Evolutionary conservation across 2,888 invertebrate genomes (phyloP).

Genomic region (Stenoptilia bipunctidactyla): DNA sequence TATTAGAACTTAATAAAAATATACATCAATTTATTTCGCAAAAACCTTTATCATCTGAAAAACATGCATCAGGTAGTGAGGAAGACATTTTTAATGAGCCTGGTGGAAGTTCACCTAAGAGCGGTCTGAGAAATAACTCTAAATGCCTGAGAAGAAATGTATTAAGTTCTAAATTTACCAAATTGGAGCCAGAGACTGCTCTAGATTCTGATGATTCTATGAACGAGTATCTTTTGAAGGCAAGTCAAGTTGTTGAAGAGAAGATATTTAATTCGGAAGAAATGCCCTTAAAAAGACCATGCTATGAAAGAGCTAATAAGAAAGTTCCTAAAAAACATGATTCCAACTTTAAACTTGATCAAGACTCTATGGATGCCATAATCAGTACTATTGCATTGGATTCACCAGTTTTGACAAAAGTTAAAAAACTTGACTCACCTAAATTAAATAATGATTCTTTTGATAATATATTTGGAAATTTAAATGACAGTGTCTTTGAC

Average conservation of each 20-base stretch:
- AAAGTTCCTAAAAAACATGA: slow-evolving; percentile 15
- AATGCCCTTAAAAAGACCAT: slow-evolving; percentile 15
- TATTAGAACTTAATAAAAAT: slow-evolving; percentile 56
- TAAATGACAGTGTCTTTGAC: slow-evolving; percentile 59
- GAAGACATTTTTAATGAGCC: slow-evolving; percentile 51
- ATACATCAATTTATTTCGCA: slow-evolving; percentile 43
- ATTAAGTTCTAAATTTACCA: slow-evolving; percentile 50
- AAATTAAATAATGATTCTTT: slow-evolving; percentile 56
- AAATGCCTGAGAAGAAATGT: slow-evolving; percentile 51
- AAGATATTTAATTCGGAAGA: slow-evolving; percentile 29
- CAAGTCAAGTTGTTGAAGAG: slow-evolving; percentile 60
- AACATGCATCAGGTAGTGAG: slow-evolving; percentile 39
- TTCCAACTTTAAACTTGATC: slow-evolving; percentile 35
- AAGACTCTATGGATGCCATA: slow-evolving; percentile 54
- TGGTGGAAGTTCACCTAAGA: slow-evolving; percentile 46
- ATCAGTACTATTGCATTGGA: slow-evolving; percentile 45
- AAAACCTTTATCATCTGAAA: slow-evolving; percentile 26
- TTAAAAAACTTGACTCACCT: slow-evolving; percentile 36
- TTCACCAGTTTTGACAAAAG: slow-evolving; percentile 33
- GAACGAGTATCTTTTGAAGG: slow-evolving; percentile 60
- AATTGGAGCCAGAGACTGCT: slow-evolving; percentile 43
- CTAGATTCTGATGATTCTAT: slow-evolving; percentile 64
- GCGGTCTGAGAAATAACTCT: slow-evolving; percentile 31
- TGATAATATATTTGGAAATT: slow-evolving; percentile 51
- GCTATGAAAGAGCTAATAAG: slow-evolving; percentile 9